phyloP scores from a whole-genome alignment of 2,888 invertebrate genomes.

The Acleris cristana region DNA sequence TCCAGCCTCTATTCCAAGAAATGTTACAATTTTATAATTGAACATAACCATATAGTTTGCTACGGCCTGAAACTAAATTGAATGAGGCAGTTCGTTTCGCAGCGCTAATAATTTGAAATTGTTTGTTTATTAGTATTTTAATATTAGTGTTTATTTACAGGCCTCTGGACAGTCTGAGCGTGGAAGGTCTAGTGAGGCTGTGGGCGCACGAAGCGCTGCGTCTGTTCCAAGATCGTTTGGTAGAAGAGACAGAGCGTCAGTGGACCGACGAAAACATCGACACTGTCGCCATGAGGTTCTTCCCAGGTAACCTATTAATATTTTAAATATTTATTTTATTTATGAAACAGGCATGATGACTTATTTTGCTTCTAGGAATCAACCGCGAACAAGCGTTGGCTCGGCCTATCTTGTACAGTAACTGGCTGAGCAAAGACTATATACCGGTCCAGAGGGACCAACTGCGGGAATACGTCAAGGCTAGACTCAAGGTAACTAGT shows the following conservation, averaged over 20 bases:
- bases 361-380: conserved; percentile 82
- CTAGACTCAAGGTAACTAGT: conserved; percentile 91
- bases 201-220: conserved; percentile 99
- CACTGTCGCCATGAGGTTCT: conserved; percentile 95
- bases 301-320: conserved; percentile 86
- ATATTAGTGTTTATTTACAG: conserved; percentile 63
- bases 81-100: too few species aligned
- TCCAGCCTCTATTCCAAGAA: too few species aligned
- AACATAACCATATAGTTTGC: too few species aligned
- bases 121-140: neutral
- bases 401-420: conserved; percentile 98
- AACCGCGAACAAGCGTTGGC: conserved; percentile 93
- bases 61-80: too few species aligned
- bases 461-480: conserved; percentile 97
- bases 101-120: neutral
- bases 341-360: neutral
- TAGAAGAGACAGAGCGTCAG: conserved; percentile 95
- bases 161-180: conserved; percentile 94
- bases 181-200: conserved; percentile 97
- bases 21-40: too few species aligned
- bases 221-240: conserved; percentile 97
- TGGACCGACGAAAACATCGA: conserved; percentile 99
- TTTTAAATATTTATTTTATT: neutral
- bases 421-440: conserved; percentile 99
- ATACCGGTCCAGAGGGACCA: conserved; percentile 97